phyloP scores from a whole-genome alignment of 2,113 vertebrate genomes.

The Dipodomys spectabilis region DNA sequence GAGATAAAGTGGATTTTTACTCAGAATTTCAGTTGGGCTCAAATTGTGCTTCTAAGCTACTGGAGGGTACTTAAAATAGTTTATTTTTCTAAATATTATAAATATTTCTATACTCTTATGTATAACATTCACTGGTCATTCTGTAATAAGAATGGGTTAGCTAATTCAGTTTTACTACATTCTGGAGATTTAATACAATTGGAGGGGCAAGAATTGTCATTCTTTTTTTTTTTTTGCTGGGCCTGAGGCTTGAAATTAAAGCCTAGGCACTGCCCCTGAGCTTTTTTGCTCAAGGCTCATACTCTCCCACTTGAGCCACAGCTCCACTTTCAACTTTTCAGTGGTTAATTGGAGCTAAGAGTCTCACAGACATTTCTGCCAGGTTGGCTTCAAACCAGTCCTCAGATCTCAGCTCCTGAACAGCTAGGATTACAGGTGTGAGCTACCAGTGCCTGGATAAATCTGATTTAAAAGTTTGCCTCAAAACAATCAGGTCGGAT shows the following conservation, averaged over 20 bases:
- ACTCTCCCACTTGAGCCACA: neutral
- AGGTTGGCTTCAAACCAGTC: too few species aligned
- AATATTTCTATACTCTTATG: slow-evolving; percentile 39
- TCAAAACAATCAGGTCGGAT: neutral
- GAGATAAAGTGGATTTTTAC: slow-evolving; percentile 34
- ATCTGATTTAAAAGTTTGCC: slow-evolving; percentile 26
- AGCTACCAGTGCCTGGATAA: neutral
- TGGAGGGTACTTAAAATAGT: neutral
- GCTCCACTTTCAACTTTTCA: neutral
- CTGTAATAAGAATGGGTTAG: neutral
- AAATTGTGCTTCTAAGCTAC: slow-evolving; percentile 8
- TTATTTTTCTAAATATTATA: neutral
- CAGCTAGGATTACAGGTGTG: too few species aligned
- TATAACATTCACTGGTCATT: slow-evolving; percentile 13
- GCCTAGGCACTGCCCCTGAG: too few species aligned
- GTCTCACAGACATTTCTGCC: too few species aligned
- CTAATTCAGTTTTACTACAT: slow-evolving; percentile 42
- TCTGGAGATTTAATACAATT: slow-evolving; percentile 27
- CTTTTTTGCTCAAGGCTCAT: too few species aligned
- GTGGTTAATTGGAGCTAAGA: too few species aligned
- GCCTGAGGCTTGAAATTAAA: too few species aligned
- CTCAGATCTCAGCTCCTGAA: too few species aligned
- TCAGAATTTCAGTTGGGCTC: slow-evolving; percentile 39
- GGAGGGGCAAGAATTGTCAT: neutral
- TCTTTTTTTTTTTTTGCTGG: neutral